Evolutionary conservation across 2,113 vertebrate genomes (phyloP), one percentile per base, ranked within the genome.

Genomic region (Poeciliopsis turrubarensis): DNA sequence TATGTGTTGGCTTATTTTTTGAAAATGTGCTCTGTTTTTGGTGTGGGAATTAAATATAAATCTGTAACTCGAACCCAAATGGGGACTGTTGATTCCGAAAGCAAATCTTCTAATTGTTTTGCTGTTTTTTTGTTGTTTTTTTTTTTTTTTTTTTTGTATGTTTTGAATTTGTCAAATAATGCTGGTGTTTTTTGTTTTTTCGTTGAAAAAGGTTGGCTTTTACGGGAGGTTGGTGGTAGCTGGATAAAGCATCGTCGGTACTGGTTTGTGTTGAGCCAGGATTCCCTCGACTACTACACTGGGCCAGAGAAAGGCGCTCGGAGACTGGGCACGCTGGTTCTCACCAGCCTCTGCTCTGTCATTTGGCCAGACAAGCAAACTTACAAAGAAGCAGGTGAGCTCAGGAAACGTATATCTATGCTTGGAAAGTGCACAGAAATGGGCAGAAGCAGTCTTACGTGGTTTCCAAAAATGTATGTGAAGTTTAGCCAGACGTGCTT

Each of bases 231-330:
- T 72, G 93, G 94, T 0, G 93, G 95, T 0, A 93, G 95, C 44
- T 99, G 98, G 97, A 94, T 97, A 66, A 95, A 96, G 57, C 95
- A 97, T 15, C 95, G 96, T 27, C 95, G 96, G 31, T 96, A 96
- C 90, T 99, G 98, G 98, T 99, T 99, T 0, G 96, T 97, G 74
- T 93, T 99, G 88, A 97, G 95, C 0, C 92, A 94, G 0, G 97
- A 99, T 82, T 98, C 98, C 26, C 93, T 99, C 37, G 98, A 99
- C 89, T 97, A 97, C 92, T 98, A 97, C 94, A 97, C 92, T 51
- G 93, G 95, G 86, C 94, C 94, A 0, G 96, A 97, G 70, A 95
- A 94, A 85, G 96, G 94, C 0, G 95, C 96, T n/a, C 93, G 95
- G 44, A 91, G 94, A 13, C 95, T 97, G 26, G 96, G 97, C 29